Percentiles rank a stretch among this genome's conserved stretches.
These are phyloP conservation scores for Noctua fimbriata DNA, from an alignment of 2,888 invertebrate species.

Conservation along the genomic window DNA sequence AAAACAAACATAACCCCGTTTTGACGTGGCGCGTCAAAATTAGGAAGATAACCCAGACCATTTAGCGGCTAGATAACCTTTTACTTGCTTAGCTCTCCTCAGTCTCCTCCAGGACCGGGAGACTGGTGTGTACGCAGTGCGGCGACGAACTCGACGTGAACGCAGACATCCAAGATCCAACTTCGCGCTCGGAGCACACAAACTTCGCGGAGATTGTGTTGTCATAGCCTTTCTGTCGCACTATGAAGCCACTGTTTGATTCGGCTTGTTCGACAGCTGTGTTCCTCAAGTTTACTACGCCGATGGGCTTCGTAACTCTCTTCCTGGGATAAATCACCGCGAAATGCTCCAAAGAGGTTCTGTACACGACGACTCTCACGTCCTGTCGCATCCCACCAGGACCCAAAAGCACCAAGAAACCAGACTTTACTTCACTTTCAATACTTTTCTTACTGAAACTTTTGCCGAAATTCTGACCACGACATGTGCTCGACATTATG, in stretches of 20 bases:
- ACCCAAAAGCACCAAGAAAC: slow-evolving; percentile 91
- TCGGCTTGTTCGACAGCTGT: slow-evolving; percentile 89
- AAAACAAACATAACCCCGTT: slow-evolving; percentile 84
- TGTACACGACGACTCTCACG: slow-evolving; percentile 92
- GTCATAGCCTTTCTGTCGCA: slow-evolving; percentile 92
- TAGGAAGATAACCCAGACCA: slow-evolving; percentile 75
- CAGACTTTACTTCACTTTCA: slow-evolving; percentile 91
- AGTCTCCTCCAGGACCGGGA: slow-evolving; percentile 91
- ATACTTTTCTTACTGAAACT: slow-evolving; percentile 76
- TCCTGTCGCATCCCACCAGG: slow-evolving; percentile 91
- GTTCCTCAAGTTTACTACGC: slow-evolving; percentile 91
- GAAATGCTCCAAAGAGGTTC: slow-evolving; percentile 92
- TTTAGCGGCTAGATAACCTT: slow-evolving; percentile 65
- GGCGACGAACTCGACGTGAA: slow-evolving; percentile 88
- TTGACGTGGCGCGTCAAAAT: slow-evolving; percentile 71
- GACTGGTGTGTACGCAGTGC: slow-evolving; percentile 85
- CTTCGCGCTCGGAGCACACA: slow-evolving; percentile 89
- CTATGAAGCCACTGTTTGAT: slow-evolving; percentile 88
- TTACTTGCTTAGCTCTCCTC: slow-evolving; percentile 85
- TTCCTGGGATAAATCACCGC: slow-evolving; percentile 92
- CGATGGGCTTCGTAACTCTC: slow-evolving; percentile 91
- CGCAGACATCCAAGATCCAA: slow-evolving; percentile 91
- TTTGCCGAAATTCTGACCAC: slow-evolving; percentile 82
- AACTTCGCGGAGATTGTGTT: slow-evolving; percentile 91
- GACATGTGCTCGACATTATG: slow-evolving; percentile 79